These are phyloP conservation scores for Pseudomyrmex flavicornis DNA, from an alignment of 1,140 invertebrate species.

Conservation along the genomic window DNA sequence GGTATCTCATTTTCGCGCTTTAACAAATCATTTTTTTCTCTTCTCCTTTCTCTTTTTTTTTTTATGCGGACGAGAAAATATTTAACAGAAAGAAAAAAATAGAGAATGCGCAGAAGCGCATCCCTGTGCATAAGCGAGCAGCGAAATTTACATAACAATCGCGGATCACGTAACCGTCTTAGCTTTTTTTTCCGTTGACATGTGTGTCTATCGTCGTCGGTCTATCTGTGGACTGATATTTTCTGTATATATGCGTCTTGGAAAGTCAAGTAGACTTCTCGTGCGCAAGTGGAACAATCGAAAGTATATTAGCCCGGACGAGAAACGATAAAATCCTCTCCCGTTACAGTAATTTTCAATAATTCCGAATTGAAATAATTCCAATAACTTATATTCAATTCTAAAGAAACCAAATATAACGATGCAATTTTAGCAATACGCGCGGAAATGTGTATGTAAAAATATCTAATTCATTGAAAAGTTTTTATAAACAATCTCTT, in stretches of 20 bases:
- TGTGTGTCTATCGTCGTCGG: slow-evolving; percentile 59
- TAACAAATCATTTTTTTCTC: neutral
- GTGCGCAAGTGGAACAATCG: slow-evolving; percentile 60
- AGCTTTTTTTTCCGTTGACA: slow-evolving; percentile 70
- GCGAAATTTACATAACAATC: slow-evolving; percentile 84
- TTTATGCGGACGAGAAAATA: slow-evolving; percentile 4
- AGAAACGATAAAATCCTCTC: neutral
- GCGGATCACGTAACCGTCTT: slow-evolving; percentile 82
- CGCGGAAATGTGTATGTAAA: too few relatives aligned
- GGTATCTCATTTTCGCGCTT: neutral
- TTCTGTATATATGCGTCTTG: slow-evolving; percentile 70
- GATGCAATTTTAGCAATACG: too few relatives aligned
- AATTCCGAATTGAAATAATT: too few relatives aligned
- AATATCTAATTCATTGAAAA: too few relatives aligned
- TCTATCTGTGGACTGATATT: slow-evolving; percentile 68
- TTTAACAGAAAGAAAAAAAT: slow-evolving; percentile 11
- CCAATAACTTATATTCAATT: too few relatives aligned
- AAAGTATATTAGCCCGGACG: slow-evolving; percentile 29
- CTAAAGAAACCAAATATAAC: too few relatives aligned
- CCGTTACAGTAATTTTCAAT: neutral
- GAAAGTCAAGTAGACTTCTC: slow-evolving; percentile 71
- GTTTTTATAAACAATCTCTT: neutral
- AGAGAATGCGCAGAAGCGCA: slow-evolving; percentile 55
- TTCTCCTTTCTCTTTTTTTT: neutral
- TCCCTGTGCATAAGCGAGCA: slow-evolving; percentile 78